These are phyloP conservation scores for Tortricodes alternella DNA, from an alignment of 2,888 invertebrate species.

Conservation along the genomic window DNA sequence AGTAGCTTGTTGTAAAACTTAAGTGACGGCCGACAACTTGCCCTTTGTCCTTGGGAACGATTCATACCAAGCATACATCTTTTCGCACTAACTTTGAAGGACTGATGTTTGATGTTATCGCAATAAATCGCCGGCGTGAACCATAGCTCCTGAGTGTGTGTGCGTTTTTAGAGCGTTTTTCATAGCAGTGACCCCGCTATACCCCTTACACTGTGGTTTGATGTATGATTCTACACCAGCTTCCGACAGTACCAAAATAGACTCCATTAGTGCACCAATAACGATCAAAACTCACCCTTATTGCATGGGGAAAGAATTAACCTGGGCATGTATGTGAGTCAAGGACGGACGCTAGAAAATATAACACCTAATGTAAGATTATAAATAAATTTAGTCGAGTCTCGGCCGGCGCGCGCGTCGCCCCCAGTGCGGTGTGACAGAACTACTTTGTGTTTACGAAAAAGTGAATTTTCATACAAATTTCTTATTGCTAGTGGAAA, in stretches of 20 bases:
- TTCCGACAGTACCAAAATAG: constrained; percentile 41
- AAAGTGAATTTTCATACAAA: neutral
- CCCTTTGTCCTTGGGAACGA: too few species aligned
- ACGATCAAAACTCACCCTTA: constrained; percentile 27
- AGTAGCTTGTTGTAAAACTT: neutral
- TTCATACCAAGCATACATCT: too few species aligned
- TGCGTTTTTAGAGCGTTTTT: constrained; percentile 15
- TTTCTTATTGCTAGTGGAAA: neutral
- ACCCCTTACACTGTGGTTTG: constrained; percentile 13
- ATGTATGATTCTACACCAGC: constrained; percentile 34
- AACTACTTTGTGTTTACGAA: constrained; percentile 16
- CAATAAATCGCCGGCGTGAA: too few species aligned
- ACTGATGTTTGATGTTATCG: too few species aligned
- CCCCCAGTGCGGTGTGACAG: constrained; percentile 12
- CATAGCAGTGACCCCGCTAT: constrained; percentile 7
- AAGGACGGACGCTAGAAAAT: constrained; percentile 74
- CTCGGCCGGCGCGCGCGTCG: constrained; percentile 45
- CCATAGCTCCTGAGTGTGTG: neutral
- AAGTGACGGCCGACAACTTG: neutral
- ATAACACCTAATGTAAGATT: constrained; percentile 68
- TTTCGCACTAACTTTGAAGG: too few species aligned
- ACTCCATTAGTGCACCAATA: constrained; percentile 35
- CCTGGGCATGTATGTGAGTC: constrained; percentile 57
- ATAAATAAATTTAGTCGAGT: constrained; percentile 76
- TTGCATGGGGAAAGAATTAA: constrained; percentile 24